Percentiles rank a stretch among this genome's conserved stretches.
Conservation (phyloP, 2,888 invertebrate genomes). For the Noctua fimbriata region DNA sequence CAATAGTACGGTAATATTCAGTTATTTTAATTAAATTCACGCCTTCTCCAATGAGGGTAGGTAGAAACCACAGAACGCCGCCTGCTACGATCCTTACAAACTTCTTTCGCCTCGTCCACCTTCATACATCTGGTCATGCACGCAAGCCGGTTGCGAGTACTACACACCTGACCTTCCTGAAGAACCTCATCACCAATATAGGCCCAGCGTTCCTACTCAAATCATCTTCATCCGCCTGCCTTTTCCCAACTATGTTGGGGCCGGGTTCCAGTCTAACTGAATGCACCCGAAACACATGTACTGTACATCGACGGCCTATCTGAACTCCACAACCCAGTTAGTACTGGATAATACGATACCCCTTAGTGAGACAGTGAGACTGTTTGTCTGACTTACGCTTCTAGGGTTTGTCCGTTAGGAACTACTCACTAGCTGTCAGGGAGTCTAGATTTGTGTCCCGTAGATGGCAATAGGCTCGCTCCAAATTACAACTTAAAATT, state of each 20-base stretch:
- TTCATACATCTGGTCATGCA: not conserved
- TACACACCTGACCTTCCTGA: not conserved
- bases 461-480: not conserved
- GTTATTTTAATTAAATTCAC: not conserved
- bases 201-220: not conserved
- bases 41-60: not conserved
- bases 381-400: too few relatives aligned
- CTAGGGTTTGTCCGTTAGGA: not conserved
- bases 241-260: not conserved
- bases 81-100: not conserved
- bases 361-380: too few relatives aligned
- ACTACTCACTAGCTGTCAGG: not conserved
- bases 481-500: not conserved
- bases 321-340: not conserved
- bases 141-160: not conserved
- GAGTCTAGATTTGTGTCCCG: not conserved
- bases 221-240: not conserved
- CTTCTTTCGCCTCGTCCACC: not conserved
- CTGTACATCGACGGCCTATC: too few relatives aligned
- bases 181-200: not conserved
- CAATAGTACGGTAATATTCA: not conserved
- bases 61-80: not conserved
- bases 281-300: not conserved
- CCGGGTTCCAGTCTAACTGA: not conserved
- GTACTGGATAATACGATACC: too few relatives aligned